A percentile compares a stretch with the other conserved stretches of the same genome.
Evolutionary conservation across 2,888 invertebrate genomes (phyloP).

Genomic region (Nipponacmea schrenckii): DNA sequence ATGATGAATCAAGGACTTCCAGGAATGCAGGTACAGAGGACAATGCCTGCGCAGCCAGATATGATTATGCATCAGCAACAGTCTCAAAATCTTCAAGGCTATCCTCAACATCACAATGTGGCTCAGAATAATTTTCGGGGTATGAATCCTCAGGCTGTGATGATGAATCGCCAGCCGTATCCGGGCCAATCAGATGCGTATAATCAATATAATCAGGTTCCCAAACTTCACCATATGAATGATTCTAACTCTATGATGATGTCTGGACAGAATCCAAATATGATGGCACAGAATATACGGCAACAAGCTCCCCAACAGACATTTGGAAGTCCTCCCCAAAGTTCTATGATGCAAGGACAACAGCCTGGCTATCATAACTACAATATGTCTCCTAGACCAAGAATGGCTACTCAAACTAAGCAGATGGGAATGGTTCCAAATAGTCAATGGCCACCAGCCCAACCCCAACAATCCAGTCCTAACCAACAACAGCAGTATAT

Average conservation of each 20-base stretch:
- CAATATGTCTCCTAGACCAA: slow-evolving; percentile 34
- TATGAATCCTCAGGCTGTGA: slow-evolving; percentile 23
- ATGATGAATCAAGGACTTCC: slow-evolving; percentile 30
- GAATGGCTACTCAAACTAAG: slow-evolving; percentile 42
- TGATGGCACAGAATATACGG: slow-evolving; percentile 29
- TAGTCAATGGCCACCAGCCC: slow-evolving; percentile 41
- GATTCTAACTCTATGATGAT: slow-evolving; percentile 24
- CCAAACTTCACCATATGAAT: slow-evolving; percentile 30
- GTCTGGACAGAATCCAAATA: slow-evolving; percentile 25
- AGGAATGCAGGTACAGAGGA: slow-evolving; percentile 22
- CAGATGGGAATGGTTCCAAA: slow-evolving; percentile 40
- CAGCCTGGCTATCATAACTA: slow-evolving; percentile 27
- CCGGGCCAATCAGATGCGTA: slow-evolving; percentile 19
- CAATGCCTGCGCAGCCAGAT: slow-evolving; percentile 18
- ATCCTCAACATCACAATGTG: slow-evolving; percentile 21
- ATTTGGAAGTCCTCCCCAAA: slow-evolving; percentile 48
- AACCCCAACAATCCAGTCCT: slow-evolving; percentile 35
- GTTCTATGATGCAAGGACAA: slow-evolving; percentile 35
- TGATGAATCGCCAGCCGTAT: slow-evolving; percentile 26
- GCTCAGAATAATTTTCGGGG: slow-evolving; percentile 22
- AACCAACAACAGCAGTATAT: slow-evolving; percentile 33
- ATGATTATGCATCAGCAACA: slow-evolving; percentile 36
- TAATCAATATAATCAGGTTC: slow-evolving; percentile 30
- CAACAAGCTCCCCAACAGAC: slow-evolving; percentile 38
- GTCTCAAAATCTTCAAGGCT: slow-evolving; percentile 24